Evolutionary conservation across 2,888 invertebrate genomes (phyloP).

Genomic region (Chaitophorus viminalis): DNA sequence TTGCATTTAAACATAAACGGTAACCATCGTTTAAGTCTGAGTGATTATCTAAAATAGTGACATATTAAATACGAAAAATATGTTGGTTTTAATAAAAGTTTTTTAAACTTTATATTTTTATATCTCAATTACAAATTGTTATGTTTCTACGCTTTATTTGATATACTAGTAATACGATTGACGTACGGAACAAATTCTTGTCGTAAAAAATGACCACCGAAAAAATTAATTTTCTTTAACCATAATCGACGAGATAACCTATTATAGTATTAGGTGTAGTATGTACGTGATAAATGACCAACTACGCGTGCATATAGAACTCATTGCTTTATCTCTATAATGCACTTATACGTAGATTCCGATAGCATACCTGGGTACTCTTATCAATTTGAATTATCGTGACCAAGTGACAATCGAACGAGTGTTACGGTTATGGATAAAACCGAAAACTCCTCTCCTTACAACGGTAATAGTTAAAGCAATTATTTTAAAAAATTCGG

Average conservation of each 20-base stretch:
- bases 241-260: neutral
- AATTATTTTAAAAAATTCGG: neutral
- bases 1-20: too few relatives aligned
- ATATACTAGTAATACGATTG: neutral
- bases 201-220: neutral
- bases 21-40: too few relatives aligned
- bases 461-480: neutral
- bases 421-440: neutral
- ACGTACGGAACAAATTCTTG: neutral
- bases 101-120: too few relatives aligned
- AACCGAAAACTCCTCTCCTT: neutral
- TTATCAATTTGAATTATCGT: constrained; percentile 31
- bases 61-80: too few relatives aligned
- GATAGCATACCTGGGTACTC: constrained; percentile 28
- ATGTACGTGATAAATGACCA: neutral
- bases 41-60: too few relatives aligned
- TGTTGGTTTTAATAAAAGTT: too few relatives aligned
- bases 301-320: neutral
- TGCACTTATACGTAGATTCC: constrained; percentile 14
- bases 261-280: constrained; percentile 10
- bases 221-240: constrained; percentile 6
- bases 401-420: neutral
- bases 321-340: constrained; percentile 33
- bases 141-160: neutral
- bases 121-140: too few relatives aligned